Base-by-base conservation (phyloP, 37 sponge, comb jelly and placozoan genomes). In the Petrosia ficiformis region DNA sequence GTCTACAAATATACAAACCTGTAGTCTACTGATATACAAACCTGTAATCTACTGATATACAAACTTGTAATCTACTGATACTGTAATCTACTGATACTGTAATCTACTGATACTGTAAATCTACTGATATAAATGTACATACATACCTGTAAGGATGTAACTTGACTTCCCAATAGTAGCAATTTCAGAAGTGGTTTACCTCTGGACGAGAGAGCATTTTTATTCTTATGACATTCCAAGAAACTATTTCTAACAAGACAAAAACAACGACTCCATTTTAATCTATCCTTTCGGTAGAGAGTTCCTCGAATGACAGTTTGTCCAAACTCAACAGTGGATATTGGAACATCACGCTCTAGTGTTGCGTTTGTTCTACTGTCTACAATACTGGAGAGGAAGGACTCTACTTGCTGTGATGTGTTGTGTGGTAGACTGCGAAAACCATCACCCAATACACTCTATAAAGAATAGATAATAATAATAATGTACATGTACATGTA, bases 181-280 rank as follows among this genome's bases (percentile, higher is more conserved):
- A 84, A 76, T 54, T 89, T 89, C 30, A 80, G 65, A 0, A 30
- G 37, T 4, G 80, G 86, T 1, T 37, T 63, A 11, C 64, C 19
- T 0, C 41, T 8, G 38, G 31, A 25, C 11, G 44, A 32, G 58
- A 43, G 28, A n/a, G n/a, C n/a, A 37, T 30, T 61, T 4, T 44
- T 36, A 4, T 26, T 59, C 81, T 89, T 89, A 68, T 84, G 70
- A 34, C 84, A 73, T 77, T 89, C 90, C 5, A 89, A 66, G 71
- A 75, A 80, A 61, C 75, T 84, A 42, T 83, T 83, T 11, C 81
- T 80, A 22, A 89, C 80, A 8, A 68, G 67, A 44, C 90, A 89
- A 67, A 67, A 64, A 44, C 73, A 63, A 40, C 83, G 77, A 25
- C n/a, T 75, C 86, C 86, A 86, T 14, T 65, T 59, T 56, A 87